phyloP scores from a whole-genome alignment of 1,140 invertebrate species.

The Gonioctena quinquepunctata region DNA sequence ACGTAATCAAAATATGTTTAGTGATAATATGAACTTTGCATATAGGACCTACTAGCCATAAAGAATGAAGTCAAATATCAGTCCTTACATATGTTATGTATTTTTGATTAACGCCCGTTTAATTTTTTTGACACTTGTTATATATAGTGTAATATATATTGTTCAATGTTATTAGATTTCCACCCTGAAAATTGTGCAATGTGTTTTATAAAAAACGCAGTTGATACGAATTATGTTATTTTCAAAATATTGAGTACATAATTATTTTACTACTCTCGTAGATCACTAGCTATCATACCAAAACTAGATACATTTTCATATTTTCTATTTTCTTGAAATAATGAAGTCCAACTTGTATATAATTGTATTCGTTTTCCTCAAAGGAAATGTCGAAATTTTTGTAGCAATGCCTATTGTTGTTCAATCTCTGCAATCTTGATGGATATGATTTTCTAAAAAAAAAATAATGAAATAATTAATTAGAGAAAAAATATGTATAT shows the following conservation, averaged over 20 bases:
- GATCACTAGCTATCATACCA: too few relatives aligned
- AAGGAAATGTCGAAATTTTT: neutral
- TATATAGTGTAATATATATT: neutral
- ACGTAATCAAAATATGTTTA: neutral
- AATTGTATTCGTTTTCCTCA: too few relatives aligned
- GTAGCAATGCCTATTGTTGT: neutral
- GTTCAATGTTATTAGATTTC: neutral
- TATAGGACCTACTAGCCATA: neutral
- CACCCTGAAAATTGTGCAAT: neutral
- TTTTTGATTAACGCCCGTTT: neutral
- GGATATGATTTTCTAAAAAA: neutral
- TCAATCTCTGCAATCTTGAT: neutral
- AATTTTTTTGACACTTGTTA: neutral
- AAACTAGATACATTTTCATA: too few relatives aligned
- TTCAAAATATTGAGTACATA: neutral
- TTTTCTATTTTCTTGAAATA: too few relatives aligned
- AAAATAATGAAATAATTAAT: neutral
- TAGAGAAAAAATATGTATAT: neutral
- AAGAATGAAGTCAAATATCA: neutral
- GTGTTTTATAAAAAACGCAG: neutral
- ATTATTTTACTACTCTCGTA: too few relatives aligned
- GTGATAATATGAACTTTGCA: neutral
- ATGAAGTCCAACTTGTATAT: too few relatives aligned
- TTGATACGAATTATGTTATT: neutral
- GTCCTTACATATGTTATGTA: neutral